Percentiles rank a stretch among this genome's conserved stretches.
phyloP scores from a whole-genome alignment of 1,140 invertebrate species.

The Heliconius nattereri region DNA sequence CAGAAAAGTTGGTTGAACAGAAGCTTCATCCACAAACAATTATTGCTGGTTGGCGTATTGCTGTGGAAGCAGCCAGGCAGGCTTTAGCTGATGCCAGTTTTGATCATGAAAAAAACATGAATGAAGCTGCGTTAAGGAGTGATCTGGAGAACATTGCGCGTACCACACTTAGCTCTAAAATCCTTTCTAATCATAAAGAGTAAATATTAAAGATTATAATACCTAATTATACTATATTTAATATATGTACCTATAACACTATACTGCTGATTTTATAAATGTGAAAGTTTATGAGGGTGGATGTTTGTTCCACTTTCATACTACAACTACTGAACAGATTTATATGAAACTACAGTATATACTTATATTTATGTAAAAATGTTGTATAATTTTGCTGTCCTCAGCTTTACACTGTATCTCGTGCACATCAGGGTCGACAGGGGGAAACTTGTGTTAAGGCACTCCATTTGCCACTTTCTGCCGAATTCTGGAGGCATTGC shows the following conservation, averaged over 20 bases:
- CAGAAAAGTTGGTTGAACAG: slow-evolving; percentile 95
- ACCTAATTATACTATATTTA: slow-evolving; percentile 80
- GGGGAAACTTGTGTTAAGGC: no score
- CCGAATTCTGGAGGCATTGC: no score
- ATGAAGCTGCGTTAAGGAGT: slow-evolving; percentile 90
- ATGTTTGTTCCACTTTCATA: no score
- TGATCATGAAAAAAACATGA: slow-evolving; percentile 91
- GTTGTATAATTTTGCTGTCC: no score
- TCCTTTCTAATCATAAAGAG: slow-evolving; percentile 98
- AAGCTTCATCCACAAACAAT: slow-evolving; percentile 99
- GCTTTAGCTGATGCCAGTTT: slow-evolving; percentile 89
- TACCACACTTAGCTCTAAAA: slow-evolving; percentile 99
- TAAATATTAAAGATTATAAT: slow-evolving; percentile 51
- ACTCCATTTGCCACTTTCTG: no score
- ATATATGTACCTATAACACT: neutral
- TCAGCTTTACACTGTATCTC: no score
- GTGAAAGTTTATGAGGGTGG: no score
- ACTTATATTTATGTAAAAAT: no score
- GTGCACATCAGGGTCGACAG: no score
- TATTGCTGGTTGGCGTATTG: slow-evolving; percentile 96
- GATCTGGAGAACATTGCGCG: slow-evolving; percentile 98
- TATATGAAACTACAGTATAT: no score
- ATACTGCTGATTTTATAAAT: neutral
- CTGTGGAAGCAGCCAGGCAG: slow-evolving; percentile 90
- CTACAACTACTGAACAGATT: no score